Percentiles rank a stretch among this genome's conserved stretches.
phyloP scores from a whole-genome alignment of 1,140 invertebrate genomes.

The Drosophila athabasca region DNA sequence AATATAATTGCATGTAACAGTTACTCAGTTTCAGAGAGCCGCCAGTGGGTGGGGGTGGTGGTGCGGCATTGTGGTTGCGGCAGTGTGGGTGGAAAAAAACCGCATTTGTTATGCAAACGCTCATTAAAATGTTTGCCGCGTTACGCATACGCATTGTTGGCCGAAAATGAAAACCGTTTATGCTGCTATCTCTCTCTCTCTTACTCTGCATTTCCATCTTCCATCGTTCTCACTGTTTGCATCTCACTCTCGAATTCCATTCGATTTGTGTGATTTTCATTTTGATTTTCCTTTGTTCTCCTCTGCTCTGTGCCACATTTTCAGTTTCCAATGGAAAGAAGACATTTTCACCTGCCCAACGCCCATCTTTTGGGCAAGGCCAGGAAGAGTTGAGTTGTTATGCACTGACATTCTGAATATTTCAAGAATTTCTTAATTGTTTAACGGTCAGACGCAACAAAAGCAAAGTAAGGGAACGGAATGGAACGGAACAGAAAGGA shows the following conservation, averaged over 20 bases:
- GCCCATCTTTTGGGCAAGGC: constrained; percentile 18
- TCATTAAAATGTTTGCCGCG: constrained; percentile 75
- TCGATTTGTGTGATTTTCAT: constrained; percentile 21
- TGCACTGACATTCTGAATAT: constrained; percentile 56
- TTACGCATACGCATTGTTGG: constrained; percentile 73
- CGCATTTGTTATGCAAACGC: constrained; percentile 77
- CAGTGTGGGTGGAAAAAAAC: constrained; percentile 46
- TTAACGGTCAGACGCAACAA: constrained; percentile 14
- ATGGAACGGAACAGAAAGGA: not conserved
- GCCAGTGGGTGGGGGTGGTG: constrained; percentile 10
- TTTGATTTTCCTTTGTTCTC: constrained; percentile 9
- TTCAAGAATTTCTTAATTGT: constrained; percentile 77
- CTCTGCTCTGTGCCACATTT: constrained; percentile 3
- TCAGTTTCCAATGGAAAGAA: constrained; percentile 10
- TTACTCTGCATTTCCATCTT: too few species aligned
- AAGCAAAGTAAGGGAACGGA: constrained; percentile 25
- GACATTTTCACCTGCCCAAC: constrained; percentile 26
- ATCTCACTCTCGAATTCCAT: not conserved
- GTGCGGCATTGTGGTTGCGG: constrained; percentile 25
- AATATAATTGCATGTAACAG: constrained; percentile 80
- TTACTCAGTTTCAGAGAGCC: constrained; percentile 57
- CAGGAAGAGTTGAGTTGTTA: constrained; percentile 38
- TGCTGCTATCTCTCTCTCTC: too few species aligned
- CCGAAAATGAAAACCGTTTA: constrained; percentile 45
- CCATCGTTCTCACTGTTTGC: too few species aligned